Evolutionary conservation across 1,140 invertebrate genomes (phyloP).

Genomic region (Eciton burchellii): DNA sequence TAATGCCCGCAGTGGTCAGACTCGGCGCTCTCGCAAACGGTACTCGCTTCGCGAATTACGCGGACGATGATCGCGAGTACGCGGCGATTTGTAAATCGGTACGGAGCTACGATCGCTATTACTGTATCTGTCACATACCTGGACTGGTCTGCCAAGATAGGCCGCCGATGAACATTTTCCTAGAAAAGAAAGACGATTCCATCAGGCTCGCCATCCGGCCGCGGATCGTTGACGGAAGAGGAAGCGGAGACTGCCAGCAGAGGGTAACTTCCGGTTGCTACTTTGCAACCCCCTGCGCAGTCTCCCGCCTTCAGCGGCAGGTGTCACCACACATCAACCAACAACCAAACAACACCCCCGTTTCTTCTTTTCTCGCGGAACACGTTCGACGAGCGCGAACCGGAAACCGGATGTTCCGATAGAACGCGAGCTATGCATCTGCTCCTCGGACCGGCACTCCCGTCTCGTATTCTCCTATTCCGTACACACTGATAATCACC

Average conservation of each 20-base stretch:
- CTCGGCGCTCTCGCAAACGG: conserved; percentile 7
- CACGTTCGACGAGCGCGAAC: conserved; percentile 18
- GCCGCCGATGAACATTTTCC: conserved; percentile 99
- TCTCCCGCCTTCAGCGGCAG: conserved; percentile 77
- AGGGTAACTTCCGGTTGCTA: conserved; percentile 77
- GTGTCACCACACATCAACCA: conserved; percentile 83
- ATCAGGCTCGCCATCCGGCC: conserved; percentile 75
- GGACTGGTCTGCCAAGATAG: conserved; percentile 99
- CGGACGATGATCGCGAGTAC: not conserved
- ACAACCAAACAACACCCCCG: conserved; percentile 77
- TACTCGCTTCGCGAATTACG: not conserved
- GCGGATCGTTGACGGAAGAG: conserved; percentile 66
- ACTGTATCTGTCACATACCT: conserved; percentile 88
- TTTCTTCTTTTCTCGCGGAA: conserved; percentile 33
- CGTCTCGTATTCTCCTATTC: conserved; percentile 12
- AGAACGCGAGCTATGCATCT: conserved; percentile 18
- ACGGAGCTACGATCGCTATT: not conserved
- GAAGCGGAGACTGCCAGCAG: conserved; percentile 76
- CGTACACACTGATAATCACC: not conserved
- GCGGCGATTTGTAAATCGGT: conserved; percentile 10
- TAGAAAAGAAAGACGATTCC: conserved; percentile 89
- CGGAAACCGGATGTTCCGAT: conserved; percentile 19
- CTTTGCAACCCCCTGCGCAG: conserved; percentile 74
- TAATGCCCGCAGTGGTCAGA: conserved; percentile 3
- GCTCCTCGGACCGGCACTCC: conserved; percentile 52